phyloP scores from a whole-genome alignment of 2,797 vertebrate species.

The Helarctos malayanus region DNA sequence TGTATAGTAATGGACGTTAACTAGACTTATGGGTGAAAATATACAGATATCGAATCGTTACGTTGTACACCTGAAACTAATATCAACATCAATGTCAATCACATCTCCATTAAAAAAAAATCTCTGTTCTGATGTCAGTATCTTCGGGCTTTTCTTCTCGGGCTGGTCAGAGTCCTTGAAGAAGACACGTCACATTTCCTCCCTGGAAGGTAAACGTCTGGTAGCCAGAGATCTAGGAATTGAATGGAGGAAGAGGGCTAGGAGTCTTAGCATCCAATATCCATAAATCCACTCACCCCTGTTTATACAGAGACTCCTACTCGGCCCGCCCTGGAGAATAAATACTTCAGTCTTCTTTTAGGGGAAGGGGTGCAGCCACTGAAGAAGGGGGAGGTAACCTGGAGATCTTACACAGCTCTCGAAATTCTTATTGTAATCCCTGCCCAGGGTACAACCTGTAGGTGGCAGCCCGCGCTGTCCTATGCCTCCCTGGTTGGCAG shows the following conservation, averaged over 20 bases:
- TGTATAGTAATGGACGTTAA: background rate
- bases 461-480: background rate
- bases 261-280: background rate
- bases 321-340: background rate
- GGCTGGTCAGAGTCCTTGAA: background rate
- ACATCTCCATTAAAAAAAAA: background rate
- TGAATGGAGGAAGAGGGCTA: background rate
- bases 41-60: background rate
- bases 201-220: background rate
- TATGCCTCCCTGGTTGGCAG: background rate
- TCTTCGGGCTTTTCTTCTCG: background rate
- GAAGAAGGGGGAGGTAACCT: background rate
- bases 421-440: background rate
- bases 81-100: background rate
- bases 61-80: background rate
- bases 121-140: background rate
- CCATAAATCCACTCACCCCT: background rate
- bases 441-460: background rate
- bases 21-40: background rate
- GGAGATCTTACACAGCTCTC: background rate
- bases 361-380: background rate
- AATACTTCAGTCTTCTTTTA: background rate
- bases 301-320: background rate
- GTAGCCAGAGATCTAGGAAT: background rate
- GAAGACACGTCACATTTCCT: background rate